Base-by-base conservation (phyloP, 2,797 vertebrate species). In the Poecilia wingei region DNA sequence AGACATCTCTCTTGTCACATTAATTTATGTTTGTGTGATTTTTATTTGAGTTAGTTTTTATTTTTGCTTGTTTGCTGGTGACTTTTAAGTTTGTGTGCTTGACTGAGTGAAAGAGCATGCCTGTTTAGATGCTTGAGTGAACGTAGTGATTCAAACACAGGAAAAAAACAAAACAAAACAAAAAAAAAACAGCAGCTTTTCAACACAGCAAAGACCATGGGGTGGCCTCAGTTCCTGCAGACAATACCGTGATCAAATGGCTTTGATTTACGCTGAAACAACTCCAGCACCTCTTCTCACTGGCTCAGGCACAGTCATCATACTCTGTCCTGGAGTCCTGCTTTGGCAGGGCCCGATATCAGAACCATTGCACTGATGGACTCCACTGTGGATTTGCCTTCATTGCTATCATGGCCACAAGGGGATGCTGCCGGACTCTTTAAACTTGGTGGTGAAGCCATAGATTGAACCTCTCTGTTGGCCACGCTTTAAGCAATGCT, bases 371-470 rank as follows among this genome's bases (percentile, higher is more conserved):
- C 89, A 92, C 91, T 88, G 92, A 92, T 90, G 88, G 88, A 92
- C 91, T 89, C 85, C 90, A 92, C 90, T 92, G 93, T 92, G 89
- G 89, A 91, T 80, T 89, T 93, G 93, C 93, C 93, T 94, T 94
- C 89, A 91, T 92, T 92, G 90, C 89, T 87, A 83, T 83, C 90
- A 89, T 78, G 89, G 89, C 93, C 94, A 89, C 91, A 83, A 85
- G 92, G 85, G 90, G 94, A 85, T 84, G 92, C 89, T 92, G 89
- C 88, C 92, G 88, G 92, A 91, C 84, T 92, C 92, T 87, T 84
- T 84, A 87, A 93, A 85, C 82, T 82, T 92, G 92, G 92, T 93
- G 91, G 90, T 89, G 85, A 94, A 94, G 92, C 93, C 94, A 94
- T 92, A 94, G 82, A 85, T 91, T 92, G 86, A 91, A 92, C 87